Evolutionary conservation across 2,888 invertebrate genomes (phyloP).

Genomic region (Tortrix viridana): DNA sequence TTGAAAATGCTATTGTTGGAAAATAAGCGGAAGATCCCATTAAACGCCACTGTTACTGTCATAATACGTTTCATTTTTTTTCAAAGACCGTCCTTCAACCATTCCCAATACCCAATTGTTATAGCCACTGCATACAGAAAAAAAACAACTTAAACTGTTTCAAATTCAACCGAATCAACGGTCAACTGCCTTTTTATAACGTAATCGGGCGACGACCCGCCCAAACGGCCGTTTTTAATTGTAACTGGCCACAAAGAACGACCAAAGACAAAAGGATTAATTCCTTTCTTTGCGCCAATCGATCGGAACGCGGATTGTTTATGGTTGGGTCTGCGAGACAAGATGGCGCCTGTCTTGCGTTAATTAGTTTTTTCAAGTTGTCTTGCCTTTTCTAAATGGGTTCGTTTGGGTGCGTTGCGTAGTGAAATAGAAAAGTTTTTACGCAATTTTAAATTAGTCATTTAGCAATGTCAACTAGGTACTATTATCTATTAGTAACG

Average conservation of each 20-base stretch:
- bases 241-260: constrained; percentile 31
- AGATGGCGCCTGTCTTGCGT: constrained; percentile 23
- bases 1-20: too few species aligned
- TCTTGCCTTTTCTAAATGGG: not conserved
- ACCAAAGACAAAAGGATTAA: constrained; percentile 35
- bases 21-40: too few species aligned
- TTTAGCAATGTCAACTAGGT: too few species aligned
- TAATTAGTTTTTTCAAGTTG: constrained; percentile 5
- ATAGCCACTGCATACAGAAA: constrained; percentile 3
- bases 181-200: constrained; percentile 31
- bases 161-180: constrained; percentile 30
- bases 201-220: constrained; percentile 33
- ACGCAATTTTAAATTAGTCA: too few species aligned
- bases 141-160: constrained; percentile 25
- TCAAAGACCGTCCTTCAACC: too few species aligned
- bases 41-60: too few species aligned
- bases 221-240: constrained; percentile 24
- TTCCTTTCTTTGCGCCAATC: constrained; percentile 29
- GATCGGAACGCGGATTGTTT: constrained; percentile 26
- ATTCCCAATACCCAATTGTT: not conserved
- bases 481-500: too few species aligned
- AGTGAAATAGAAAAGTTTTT: not conserved
- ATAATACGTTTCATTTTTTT: too few species aligned
- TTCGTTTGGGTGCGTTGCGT: not conserved
- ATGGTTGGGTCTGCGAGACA: constrained; percentile 24